Conservation (phyloP, 2,888 invertebrate genomes). For the Stenurella melanura region DNA sequence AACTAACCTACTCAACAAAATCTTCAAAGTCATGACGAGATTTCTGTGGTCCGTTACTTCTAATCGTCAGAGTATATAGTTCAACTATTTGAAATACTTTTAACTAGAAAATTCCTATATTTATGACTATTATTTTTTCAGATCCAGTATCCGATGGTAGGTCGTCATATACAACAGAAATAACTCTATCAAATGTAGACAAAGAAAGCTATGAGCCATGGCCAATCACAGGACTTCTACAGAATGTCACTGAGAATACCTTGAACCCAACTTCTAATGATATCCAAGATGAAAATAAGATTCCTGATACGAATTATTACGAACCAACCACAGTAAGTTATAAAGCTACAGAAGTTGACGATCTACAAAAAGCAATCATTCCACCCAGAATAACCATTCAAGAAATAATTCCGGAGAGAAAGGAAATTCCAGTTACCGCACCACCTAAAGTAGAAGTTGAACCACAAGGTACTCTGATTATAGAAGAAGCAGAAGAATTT, state of each 20-base stretch:
- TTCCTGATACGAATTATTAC: constrained; percentile 54
- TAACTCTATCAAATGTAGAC: constrained; percentile 42
- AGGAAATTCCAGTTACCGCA: constrained; percentile 69
- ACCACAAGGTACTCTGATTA: constrained; percentile 60
- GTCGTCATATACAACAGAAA: constrained; percentile 50
- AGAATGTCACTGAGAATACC: constrained; percentile 45
- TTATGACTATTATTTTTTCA: constrained; percentile 40
- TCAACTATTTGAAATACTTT: no score
- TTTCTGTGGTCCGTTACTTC: no score
- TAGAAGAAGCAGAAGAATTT: constrained; percentile 60
- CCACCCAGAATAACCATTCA: constrained; percentile 75
- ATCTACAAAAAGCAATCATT: constrained; percentile 44
- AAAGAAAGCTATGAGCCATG: constrained; percentile 51
- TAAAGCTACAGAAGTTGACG: constrained; percentile 42
- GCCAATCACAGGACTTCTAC: constrained; percentile 43
- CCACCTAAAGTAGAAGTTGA: constrained; percentile 59
- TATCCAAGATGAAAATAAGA: constrained; percentile 57
- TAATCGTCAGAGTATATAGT: no score
- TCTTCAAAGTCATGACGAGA: no score
- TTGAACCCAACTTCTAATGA: constrained; percentile 44
- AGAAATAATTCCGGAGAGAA: constrained; percentile 77
- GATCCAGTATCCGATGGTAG: constrained; percentile 54
- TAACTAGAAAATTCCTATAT: no score
- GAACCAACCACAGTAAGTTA: constrained; percentile 33
- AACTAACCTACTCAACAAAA: no score